These are phyloP conservation scores for Caracal caracal DNA, from an alignment of 2,113 vertebrate species.

Conservation along the genomic window DNA sequence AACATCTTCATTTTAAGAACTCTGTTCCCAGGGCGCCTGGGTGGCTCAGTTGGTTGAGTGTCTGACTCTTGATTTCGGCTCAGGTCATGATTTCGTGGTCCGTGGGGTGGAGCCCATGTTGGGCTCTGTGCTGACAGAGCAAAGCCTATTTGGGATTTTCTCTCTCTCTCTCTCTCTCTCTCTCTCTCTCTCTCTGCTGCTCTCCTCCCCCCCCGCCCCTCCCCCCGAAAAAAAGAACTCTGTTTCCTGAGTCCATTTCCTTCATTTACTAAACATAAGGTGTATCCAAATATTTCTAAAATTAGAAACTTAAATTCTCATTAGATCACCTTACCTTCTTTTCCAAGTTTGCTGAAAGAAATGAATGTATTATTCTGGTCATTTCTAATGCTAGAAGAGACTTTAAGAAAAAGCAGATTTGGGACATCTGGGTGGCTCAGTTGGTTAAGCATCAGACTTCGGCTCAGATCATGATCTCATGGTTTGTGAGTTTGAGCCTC, in stretches of 20 bases:
- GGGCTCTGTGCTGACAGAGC: no score
- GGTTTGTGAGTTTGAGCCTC: background rate
- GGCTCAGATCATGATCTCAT: background rate
- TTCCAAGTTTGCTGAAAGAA: conserved; percentile 5
- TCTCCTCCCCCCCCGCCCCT: rapidly evolving
- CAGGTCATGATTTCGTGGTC: no score
- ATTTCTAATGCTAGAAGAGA: background rate
- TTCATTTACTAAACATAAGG: background rate
- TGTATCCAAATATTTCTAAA: background rate
- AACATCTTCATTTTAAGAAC: background rate
- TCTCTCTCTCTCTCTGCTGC: no score
- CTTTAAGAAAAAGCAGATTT: background rate
- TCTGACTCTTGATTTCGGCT: no score
- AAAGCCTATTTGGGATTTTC: no score
- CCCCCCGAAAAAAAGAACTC: background rate
- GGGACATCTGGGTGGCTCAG: no score
- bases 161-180: no score
- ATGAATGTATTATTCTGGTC: background rate
- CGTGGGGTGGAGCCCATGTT: no score
- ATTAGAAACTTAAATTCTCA: background rate
- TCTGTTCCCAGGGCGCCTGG: background rate
- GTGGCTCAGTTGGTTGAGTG: no score
- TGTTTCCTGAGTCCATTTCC: background rate
- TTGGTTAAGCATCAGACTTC: no score
- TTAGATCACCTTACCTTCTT: background rate